phyloP scores from a whole-genome alignment of 2,113 vertebrate species.

The Typhlomys cinereus region DNA sequence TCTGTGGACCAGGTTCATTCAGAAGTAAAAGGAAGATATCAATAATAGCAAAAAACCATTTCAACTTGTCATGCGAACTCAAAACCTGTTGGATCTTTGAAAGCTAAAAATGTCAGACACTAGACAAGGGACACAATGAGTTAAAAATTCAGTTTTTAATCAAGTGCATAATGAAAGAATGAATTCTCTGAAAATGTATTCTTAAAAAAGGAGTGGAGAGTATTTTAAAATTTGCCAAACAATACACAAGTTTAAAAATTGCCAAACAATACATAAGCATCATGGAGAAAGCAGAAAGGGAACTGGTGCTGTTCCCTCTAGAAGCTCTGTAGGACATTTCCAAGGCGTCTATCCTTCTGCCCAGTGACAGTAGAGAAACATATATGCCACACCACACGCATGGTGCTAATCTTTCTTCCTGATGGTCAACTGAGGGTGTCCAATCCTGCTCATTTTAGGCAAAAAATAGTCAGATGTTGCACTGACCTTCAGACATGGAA shows the following conservation, averaged over 20 bases:
- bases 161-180: background rate
- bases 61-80: background rate
- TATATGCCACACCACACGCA: background rate
- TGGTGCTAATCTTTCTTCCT: background rate
- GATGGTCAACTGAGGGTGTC: background rate
- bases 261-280: background rate
- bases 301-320: background rate
- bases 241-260: background rate
- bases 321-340: background rate
- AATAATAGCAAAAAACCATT: background rate
- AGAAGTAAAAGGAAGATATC: background rate
- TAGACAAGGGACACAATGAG: background rate
- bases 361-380: background rate
- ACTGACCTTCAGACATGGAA: background rate
- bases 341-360: background rate
- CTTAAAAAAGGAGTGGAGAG: background rate
- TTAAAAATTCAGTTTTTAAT: slow-evolving; percentile 44
- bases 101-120: slow-evolving; percentile 41
- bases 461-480: background rate
- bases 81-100: background rate
- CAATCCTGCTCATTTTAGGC: background rate
- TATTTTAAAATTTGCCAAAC: slow-evolving; percentile 8
- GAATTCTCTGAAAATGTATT: background rate
- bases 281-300: background rate
- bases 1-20: background rate